phyloP scores from a whole-genome alignment of 2,888 invertebrate genomes.

The Dorcus hopei region DNA sequence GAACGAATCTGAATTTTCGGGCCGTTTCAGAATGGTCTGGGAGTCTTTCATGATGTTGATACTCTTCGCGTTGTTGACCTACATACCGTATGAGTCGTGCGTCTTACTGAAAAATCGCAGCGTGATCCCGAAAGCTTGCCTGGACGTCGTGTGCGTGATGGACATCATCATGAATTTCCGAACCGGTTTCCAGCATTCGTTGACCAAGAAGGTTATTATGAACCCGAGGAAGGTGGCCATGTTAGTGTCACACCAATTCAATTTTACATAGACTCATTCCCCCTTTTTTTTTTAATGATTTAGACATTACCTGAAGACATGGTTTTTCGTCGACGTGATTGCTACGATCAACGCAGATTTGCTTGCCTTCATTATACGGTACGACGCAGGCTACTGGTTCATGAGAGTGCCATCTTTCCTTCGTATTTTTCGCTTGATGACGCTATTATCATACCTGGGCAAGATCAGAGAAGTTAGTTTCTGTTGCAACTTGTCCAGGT shows the following conservation, averaged over 20 bases:
- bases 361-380: constrained; percentile 20
- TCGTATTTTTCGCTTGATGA: constrained; percentile 39
- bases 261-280: not conserved
- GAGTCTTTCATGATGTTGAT: constrained; percentile 12
- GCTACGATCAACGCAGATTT: constrained; percentile 38
- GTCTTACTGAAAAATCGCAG: too few species aligned
- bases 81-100: not conserved
- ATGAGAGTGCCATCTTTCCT: constrained; percentile 34
- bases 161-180: constrained; percentile 9
- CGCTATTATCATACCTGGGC: constrained; percentile 35
- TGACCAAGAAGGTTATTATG: constrained; percentile 13
- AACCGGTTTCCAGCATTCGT: constrained; percentile 10
- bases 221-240: constrained; percentile 6
- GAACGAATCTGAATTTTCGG: too few species aligned
- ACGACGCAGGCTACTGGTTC: constrained; percentile 25
- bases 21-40: constrained; percentile 12
- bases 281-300: constrained; percentile 1
- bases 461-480: constrained; percentile 37
- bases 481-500: too few species aligned
- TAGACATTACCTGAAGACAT: constrained; percentile 39
- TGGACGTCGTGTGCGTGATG: constrained; percentile 5
- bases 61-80: constrained; percentile 3
- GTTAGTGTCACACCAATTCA: constrained; percentile 18
- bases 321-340: constrained; percentile 40
- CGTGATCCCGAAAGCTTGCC: not conserved